Evolutionary conservation across 2,888 invertebrate genomes (phyloP).

Genomic region (Pharmacophagus antenor): DNA sequence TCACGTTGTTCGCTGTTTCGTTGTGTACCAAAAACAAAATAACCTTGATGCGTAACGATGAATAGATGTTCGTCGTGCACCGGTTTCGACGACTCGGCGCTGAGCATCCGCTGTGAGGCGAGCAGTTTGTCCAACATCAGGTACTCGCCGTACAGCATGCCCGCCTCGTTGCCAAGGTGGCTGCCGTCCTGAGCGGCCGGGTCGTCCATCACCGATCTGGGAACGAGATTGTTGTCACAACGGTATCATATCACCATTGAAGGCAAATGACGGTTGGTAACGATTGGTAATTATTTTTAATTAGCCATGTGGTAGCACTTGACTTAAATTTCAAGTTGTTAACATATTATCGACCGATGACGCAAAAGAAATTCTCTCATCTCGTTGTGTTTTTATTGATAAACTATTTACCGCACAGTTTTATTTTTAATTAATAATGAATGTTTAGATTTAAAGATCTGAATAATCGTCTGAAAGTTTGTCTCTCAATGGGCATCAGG

Average conservation of each 20-base stretch:
- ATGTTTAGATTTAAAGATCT: too few relatives aligned
- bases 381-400: too few relatives aligned
- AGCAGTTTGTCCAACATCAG: slow-evolving; percentile 94
- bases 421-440: too few relatives aligned
- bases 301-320: too few relatives aligned
- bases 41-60: slow-evolving; percentile 98
- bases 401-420: too few relatives aligned
- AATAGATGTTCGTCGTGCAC: slow-evolving; percentile 99
- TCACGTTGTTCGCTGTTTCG: background rate
- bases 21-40: slow-evolving; percentile 21
- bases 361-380: too few relatives aligned
- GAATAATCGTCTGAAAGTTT: too few relatives aligned
- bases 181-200: slow-evolving; percentile 69
- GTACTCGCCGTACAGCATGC: slow-evolving; percentile 95
- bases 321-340: too few relatives aligned
- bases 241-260: background rate
- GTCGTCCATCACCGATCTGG: slow-evolving; percentile 63
- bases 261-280: too few relatives aligned
- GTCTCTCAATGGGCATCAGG: too few relatives aligned
- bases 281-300: too few relatives aligned
- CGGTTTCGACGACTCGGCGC: slow-evolving; percentile 84
- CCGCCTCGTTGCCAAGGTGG: slow-evolving; percentile 85
- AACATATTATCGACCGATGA: too few relatives aligned
- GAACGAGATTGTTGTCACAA: background rate
- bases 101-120: slow-evolving; percentile 89